A percentile compares a stretch with the other conserved stretches of the same genome.
Conservation (phyloP, 2,888 invertebrate species). For the Noctua fimbriata region DNA sequence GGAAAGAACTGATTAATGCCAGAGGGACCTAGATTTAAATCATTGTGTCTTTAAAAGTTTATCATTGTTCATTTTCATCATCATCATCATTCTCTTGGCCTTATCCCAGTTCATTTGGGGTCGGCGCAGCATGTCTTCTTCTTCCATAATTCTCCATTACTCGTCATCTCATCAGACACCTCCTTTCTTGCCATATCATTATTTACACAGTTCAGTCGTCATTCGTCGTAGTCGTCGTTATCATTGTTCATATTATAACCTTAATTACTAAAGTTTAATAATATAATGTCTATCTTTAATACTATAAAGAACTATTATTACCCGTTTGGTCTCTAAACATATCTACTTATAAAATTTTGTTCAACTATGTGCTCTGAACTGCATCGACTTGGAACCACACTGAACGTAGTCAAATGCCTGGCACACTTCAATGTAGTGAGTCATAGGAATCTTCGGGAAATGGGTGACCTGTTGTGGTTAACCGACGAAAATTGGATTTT, state of each 20-base stretch:
- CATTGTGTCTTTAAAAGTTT: background rate
- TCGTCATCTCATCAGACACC: too few species aligned
- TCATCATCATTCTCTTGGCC: too few species aligned
- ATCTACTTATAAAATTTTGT: background rate
- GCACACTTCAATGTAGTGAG: constrained; percentile 7
- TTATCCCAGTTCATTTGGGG: too few species aligned
- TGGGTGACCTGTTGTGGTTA: constrained; percentile 15
- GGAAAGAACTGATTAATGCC: background rate
- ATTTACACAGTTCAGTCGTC: too few species aligned
- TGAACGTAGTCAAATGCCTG: constrained; percentile 4
- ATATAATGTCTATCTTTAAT: background rate
- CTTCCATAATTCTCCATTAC: too few species aligned
- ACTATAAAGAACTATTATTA: background rate
- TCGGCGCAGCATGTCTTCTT: too few species aligned
- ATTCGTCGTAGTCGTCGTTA: too few species aligned
- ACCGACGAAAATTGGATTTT: constrained; percentile 9
- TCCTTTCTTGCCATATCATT: too few species aligned
- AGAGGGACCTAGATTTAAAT: background rate
- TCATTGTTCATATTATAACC: background rate
- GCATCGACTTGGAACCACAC: constrained; percentile 26
- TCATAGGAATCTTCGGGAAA: constrained; percentile 23
- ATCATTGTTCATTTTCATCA: background rate
- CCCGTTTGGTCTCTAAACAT: background rate
- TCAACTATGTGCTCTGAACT: constrained; percentile 20
- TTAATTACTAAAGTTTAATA: background rate